A percentile compares a stretch with the other conserved stretches of the same genome.
phyloP scores from a whole-genome alignment of 2,797 vertebrate species.

The Tangara arthus region DNA sequence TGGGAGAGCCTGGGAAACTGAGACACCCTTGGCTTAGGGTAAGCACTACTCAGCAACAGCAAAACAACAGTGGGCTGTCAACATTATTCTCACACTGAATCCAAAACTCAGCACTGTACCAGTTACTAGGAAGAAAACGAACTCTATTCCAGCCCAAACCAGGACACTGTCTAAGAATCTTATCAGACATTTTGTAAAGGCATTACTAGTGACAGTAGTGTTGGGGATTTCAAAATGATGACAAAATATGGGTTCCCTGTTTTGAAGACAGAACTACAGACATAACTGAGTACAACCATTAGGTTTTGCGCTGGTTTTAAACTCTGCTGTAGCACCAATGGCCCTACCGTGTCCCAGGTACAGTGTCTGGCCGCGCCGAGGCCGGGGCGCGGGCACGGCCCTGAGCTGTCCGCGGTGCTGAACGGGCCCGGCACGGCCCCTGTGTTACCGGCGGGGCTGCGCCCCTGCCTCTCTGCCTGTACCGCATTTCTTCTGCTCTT shows the following conservation, averaged over 20 bases:
- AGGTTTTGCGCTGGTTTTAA: not conserved
- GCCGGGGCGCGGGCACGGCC: not conserved
- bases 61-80: not conserved
- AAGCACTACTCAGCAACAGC: not conserved
- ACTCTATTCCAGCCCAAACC: not conserved
- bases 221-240: not conserved
- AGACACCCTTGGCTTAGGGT: not conserved
- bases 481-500: not conserved
- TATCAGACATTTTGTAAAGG: not conserved
- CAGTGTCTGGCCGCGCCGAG: rapidly evolving
- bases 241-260: rapidly evolving
- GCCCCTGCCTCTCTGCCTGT: rapidly evolving
- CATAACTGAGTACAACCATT: rapidly evolving
- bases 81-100: not conserved
- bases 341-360: rapidly evolving
- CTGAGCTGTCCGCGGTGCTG: conserved; percentile 3
- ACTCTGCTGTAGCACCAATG: rapidly evolving
- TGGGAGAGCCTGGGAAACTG: not conserved
- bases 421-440: not conserved
- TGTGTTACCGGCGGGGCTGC: too few relatives aligned
- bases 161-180: not conserved
- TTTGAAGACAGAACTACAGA: not conserved
- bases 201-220: rapidly evolving
- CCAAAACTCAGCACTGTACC: not conserved
- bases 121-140: not conserved